Evolutionary conservation across 2,888 invertebrate genomes (phyloP).

Genomic region (Gryllus longicercus): DNA sequence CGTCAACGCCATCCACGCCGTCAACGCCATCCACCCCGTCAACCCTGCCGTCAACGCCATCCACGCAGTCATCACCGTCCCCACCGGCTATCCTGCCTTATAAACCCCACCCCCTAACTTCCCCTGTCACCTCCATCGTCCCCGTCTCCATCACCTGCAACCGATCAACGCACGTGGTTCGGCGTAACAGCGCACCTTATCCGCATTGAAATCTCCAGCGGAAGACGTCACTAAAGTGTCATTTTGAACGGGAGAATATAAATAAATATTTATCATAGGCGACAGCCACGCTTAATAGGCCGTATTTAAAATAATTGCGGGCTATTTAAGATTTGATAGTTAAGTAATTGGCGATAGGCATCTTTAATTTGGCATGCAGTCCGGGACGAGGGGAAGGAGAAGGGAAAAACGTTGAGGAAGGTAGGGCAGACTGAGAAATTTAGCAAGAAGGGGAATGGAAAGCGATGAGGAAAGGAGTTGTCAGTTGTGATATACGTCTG

Average conservation of each 20-base stretch:
- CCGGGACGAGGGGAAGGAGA: not conserved
- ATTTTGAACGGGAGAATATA: constrained; percentile 4
- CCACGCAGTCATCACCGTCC: too few relatives aligned
- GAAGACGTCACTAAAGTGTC: not conserved
- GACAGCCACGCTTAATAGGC: not conserved
- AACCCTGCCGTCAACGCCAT: too few relatives aligned
- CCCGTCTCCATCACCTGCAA: not conserved
- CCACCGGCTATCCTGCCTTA: too few relatives aligned
- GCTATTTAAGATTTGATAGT: not conserved
- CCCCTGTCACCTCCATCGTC: not conserved
- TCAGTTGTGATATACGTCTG: not conserved
- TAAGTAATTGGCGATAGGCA: not conserved
- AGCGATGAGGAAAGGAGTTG: not conserved
- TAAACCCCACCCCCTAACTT: not conserved
- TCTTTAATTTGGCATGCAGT: not conserved
- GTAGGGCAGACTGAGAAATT: too few relatives aligned
- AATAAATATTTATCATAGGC: constrained; percentile 1
- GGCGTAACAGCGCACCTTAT: not conserved
- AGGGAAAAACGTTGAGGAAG: too few relatives aligned
- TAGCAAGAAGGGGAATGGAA: too few relatives aligned
- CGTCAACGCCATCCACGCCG: too few relatives aligned
- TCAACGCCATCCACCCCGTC: too few relatives aligned
- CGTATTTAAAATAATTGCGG: constrained; percentile 17
- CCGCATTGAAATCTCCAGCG: not conserved
- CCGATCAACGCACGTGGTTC: not conserved